Percentiles rank a stretch among this genome's conserved stretches.
Evolutionary conservation across 2,113 vertebrate genomes (phyloP).

Genomic region (Conger conger): DNA sequence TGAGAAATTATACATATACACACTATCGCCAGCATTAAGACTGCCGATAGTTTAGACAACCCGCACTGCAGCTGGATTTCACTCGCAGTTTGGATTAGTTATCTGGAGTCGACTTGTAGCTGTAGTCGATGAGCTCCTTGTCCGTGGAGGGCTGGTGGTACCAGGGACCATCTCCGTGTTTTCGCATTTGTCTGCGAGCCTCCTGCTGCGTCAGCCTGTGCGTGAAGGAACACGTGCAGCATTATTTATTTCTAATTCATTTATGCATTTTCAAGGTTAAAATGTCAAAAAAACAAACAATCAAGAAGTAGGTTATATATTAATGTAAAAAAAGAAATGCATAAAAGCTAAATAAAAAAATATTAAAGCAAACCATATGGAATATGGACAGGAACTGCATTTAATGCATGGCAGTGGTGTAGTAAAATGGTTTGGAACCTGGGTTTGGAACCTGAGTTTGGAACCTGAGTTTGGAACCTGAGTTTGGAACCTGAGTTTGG

Average conservation of each 20-base stretch:
- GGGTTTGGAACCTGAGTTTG: too few species aligned
- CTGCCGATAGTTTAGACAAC: slow-evolving; percentile 25
- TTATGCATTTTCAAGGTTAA: too few species aligned
- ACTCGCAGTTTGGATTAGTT: slow-evolving; percentile 59
- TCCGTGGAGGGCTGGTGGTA: slow-evolving; percentile 69
- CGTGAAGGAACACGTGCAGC: slow-evolving; percentile 18
- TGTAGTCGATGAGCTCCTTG: slow-evolving; percentile 75
- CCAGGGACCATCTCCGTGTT: slow-evolving; percentile 90
- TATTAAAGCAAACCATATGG: background rate
- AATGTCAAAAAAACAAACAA: too few species aligned
- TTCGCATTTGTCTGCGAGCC: slow-evolving; percentile 80
- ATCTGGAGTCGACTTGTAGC: slow-evolving; percentile 81
- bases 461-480: too few species aligned
- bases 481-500: too few species aligned
- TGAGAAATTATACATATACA: slow-evolving; percentile 51
- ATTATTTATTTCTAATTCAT: too few species aligned
- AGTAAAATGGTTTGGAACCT: too few species aligned
- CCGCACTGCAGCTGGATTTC: background rate
- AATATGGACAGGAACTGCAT: background rate
- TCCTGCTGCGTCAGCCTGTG: slow-evolving; percentile 71
- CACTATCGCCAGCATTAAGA: slow-evolving; percentile 45
- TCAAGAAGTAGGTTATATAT: too few species aligned
- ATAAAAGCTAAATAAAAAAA: too few species aligned
- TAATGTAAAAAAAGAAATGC: too few species aligned
- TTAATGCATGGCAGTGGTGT: background rate